Conservation (phyloP, 2,888 invertebrate genomes). For the Drosophila mettleri region DNA sequence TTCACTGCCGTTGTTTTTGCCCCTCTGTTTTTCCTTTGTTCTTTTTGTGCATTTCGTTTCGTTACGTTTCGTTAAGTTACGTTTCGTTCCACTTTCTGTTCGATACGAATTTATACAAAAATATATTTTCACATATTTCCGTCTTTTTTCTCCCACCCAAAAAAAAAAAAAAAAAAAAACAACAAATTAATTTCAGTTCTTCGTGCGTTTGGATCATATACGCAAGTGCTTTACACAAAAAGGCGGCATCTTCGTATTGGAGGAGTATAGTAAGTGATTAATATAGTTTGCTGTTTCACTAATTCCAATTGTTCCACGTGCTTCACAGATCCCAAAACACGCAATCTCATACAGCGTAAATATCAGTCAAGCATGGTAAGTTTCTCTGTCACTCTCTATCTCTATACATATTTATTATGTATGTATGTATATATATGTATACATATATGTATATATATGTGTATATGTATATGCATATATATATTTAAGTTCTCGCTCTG, state of each 20-base stretch:
- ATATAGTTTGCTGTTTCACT: not conserved
- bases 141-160: constrained; percentile 18
- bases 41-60: constrained; percentile 29
- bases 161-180: no score
- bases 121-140: constrained; percentile 9
- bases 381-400: constrained; percentile 54
- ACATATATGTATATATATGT: not conserved
- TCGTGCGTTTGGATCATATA: constrained; percentile 99
- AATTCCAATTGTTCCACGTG: not conserved
- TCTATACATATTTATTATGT: not conserved
- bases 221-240: constrained; percentile 99
- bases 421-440: not conserved
- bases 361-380: constrained; percentile 99
- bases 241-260: constrained; percentile 99
- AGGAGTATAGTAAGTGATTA: constrained; percentile 98
- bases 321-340: constrained; percentile 96
- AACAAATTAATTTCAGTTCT: constrained; percentile 93
- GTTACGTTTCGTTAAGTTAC: constrained; percentile 36
- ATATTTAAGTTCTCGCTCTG: not conserved
- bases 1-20: constrained; percentile 20
- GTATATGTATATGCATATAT: not conserved
- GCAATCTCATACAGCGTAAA: constrained; percentile 97
- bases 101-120: not conserved
- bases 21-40: constrained; percentile 36
- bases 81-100: constrained; percentile 32